Evolutionary conservation across 2,888 invertebrate species (phyloP).

Genomic region (Acleris sparsana): DNA sequence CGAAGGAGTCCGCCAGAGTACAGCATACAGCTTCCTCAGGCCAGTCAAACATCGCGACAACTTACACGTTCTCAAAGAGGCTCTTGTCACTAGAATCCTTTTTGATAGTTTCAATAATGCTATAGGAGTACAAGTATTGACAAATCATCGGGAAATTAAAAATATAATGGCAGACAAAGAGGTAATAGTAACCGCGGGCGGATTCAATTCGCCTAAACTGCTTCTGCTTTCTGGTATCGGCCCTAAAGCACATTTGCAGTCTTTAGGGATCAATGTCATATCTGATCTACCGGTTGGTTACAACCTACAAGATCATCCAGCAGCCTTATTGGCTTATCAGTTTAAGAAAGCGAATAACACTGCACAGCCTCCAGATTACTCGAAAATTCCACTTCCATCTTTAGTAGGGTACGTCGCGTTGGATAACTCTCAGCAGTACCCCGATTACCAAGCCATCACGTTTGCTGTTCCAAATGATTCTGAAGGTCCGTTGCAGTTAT

Average conservation of each 20-base stretch:
- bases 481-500: constrained; percentile 34
- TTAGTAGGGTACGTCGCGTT: constrained; percentile 71
- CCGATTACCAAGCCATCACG: constrained; percentile 57
- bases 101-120: constrained; percentile 32
- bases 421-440: constrained; percentile 78
- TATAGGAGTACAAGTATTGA: constrained; percentile 26
- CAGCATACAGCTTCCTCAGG: constrained; percentile 21
- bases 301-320: constrained; percentile 68
- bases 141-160: constrained; percentile 2
- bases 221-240: constrained; percentile 72
- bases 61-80: constrained; percentile 33
- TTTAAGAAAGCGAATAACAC: constrained; percentile 36
- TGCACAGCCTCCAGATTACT: constrained; percentile 55
- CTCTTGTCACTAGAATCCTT: constrained; percentile 34
- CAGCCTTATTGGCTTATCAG: constrained; percentile 2
- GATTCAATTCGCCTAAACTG: constrained; percentile 64
- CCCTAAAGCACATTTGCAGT: constrained; percentile 52
- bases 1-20: constrained; percentile 38
- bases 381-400: constrained; percentile 48
- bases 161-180: constrained; percentile 56
- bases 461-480: constrained; percentile 43
- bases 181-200: constrained; percentile 66
- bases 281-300: constrained; percentile 63
- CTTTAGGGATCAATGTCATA: constrained; percentile 52
- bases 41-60: constrained; percentile 34